These are phyloP conservation scores for Aspidiotus destructor DNA, from an alignment of 2,888 invertebrate genomes.

Conservation along the genomic window DNA sequence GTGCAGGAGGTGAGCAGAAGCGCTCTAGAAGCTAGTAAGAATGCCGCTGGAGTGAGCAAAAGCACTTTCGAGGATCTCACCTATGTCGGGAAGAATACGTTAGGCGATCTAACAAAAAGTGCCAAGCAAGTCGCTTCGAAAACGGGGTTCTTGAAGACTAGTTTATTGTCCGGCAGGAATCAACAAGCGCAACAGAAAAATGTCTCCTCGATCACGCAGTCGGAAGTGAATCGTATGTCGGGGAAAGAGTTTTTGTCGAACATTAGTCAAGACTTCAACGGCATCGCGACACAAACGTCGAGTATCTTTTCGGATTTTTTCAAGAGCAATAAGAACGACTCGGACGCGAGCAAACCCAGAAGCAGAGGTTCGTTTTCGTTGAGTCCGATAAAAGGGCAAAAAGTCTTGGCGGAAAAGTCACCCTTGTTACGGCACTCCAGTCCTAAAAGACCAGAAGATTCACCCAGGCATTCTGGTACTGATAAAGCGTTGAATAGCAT, in stretches of 20 bases:
- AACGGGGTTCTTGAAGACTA: constrained; percentile 66
- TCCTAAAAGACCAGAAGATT: constrained; percentile 55
- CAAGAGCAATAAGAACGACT: constrained; percentile 34
- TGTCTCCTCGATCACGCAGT: constrained; percentile 21
- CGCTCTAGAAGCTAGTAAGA: constrained; percentile 76
- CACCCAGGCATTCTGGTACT: constrained; percentile 57
- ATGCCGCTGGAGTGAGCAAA: constrained; percentile 76
- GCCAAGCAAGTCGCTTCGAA: constrained; percentile 81
- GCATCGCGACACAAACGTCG: constrained; percentile 82
- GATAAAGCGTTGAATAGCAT: constrained; percentile 60
- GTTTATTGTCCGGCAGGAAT: constrained; percentile 20
- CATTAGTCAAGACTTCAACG: constrained; percentile 85
- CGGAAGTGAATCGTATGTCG: constrained; percentile 29
- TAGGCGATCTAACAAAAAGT: constrained; percentile 82
- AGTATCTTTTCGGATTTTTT: constrained; percentile 93
- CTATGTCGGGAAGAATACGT: constrained; percentile 78
- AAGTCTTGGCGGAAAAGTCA: constrained; percentile 79
- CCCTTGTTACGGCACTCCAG: constrained; percentile 76
- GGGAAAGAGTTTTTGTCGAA: constrained; percentile 72
- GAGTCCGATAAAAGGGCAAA: constrained; percentile 42
- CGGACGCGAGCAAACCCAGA: constrained; percentile 2
- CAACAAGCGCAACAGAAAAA: constrained; percentile 21
- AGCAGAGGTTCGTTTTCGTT: constrained; percentile 5
- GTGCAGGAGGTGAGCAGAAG: constrained; percentile 76
- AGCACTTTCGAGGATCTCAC: constrained; percentile 80